phyloP scores from a whole-genome alignment of 2,797 vertebrate species.

The Pseudochaenichthys georgianus region DNA sequence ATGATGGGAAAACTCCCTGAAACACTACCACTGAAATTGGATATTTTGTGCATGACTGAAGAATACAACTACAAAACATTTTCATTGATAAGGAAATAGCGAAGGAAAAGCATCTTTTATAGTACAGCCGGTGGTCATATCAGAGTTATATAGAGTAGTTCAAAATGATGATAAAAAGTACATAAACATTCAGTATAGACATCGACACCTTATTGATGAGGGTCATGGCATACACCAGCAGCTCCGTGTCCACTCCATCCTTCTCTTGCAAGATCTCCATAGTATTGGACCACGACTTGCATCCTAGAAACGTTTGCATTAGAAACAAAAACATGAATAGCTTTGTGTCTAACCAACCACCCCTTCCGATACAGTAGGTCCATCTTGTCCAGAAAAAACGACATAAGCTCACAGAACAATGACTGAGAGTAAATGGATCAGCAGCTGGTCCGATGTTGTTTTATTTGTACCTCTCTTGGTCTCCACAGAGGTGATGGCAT shows the following conservation, averaged over 20 bases:
- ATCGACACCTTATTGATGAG: conserved; percentile 95
- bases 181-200: conserved; percentile 6
- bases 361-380: background rate
- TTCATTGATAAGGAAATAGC: no score
- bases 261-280: conserved; percentile 97
- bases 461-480: conserved; percentile 86
- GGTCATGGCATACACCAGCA: conserved; percentile 95
- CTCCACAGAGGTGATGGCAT: conserved; percentile 88
- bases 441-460: background rate
- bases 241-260: conserved; percentile 94
- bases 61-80: background rate
- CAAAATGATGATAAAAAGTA: background rate
- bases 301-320: conserved; percentile 79
- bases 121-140: background rate
- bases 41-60: background rate
- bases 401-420: background rate
- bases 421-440: background rate
- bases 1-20: background rate
- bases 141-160: background rate
- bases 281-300: conserved; percentile 90
- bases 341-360: background rate
- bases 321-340: conserved; percentile 8
- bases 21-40: background rate
- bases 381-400: background rate
- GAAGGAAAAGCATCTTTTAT: no score